Percentiles rank a stretch among this genome's conserved stretches.
Evolutionary conservation across 2,113 vertebrate species (phyloP).

Genomic region (Ameiurus melas): DNA sequence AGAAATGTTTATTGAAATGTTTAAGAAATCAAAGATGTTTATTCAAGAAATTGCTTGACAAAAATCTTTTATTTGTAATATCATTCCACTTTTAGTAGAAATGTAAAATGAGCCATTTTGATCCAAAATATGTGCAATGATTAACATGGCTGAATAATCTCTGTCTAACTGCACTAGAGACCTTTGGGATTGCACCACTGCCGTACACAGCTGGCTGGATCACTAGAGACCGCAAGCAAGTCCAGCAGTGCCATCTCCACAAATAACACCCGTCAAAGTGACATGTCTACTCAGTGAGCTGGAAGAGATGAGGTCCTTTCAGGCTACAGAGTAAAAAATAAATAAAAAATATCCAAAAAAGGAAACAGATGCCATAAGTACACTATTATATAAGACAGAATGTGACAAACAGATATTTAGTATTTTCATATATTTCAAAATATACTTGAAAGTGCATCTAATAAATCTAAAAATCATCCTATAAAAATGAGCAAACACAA

Average conservation of each 20-base stretch:
- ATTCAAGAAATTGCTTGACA: not conserved
- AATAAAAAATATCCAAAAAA: not conserved
- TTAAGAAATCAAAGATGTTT: no score
- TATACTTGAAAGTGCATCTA: not conserved
- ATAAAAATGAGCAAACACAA: not conserved
- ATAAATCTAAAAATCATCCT: not conserved
- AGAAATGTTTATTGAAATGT: no score
- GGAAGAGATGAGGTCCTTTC: not conserved
- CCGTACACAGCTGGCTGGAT: slow-evolving; percentile 45
- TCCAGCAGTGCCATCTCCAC: slow-evolving; percentile 35
- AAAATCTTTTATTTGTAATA: not conserved
- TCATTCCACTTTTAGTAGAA: not conserved
- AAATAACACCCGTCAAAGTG: slow-evolving; percentile 29
- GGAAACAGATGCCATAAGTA: not conserved
- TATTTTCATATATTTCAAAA: not conserved
- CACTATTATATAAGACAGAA: not conserved
- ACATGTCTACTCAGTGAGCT: slow-evolving; percentile 28
- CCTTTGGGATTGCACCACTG: slow-evolving; percentile 40
- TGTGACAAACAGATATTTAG: not conserved
- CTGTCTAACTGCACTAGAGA: slow-evolving; percentile 28
- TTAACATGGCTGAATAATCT: slow-evolving; percentile 50
- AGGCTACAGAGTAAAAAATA: not conserved
- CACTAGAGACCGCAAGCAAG: slow-evolving; percentile 34
- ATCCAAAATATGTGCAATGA: not conserved
- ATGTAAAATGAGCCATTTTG: not conserved